phyloP scores from a whole-genome alignment of 2,797 vertebrate species.

The Lepus townsendii region DNA sequence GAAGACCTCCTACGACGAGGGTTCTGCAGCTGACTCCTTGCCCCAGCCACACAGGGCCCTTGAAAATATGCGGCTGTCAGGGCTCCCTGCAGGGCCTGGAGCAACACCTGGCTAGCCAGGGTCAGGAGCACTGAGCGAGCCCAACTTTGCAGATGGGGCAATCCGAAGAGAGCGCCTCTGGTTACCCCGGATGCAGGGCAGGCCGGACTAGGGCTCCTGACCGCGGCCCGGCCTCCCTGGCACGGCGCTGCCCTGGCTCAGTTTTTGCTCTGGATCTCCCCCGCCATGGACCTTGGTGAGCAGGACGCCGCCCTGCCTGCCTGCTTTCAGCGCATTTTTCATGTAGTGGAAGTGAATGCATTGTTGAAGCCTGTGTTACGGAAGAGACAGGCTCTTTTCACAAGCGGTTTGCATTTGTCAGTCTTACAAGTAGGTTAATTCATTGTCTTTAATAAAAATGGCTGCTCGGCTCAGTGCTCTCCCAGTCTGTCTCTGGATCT shows the following conservation, averaged over 20 bases:
- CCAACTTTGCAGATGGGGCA: not conserved
- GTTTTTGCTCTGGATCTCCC: not conserved
- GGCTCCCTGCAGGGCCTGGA: not conserved
- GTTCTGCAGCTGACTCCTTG: not conserved
- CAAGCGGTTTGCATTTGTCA: not conserved
- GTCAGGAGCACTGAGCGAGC: not conserved
- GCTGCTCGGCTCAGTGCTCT: accelerated
- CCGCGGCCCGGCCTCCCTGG: not conserved
- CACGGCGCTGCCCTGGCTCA: too few relatives aligned
- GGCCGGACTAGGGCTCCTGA: not conserved
- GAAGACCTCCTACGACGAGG: not conserved
- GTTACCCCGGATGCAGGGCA: not conserved
- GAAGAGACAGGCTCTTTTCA: not conserved
- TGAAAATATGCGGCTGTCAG: not conserved
- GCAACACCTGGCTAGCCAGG: not conserved
- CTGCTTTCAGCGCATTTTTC: not conserved
- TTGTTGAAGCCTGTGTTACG: accelerated
- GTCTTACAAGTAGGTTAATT: not conserved
- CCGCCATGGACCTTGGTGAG: accelerated
- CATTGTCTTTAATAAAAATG: not conserved
- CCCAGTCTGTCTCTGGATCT: accelerated
- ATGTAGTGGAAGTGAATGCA: not conserved
- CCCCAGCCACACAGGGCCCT: not conserved
- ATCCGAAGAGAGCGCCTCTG: not conserved
- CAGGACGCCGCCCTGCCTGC: too few relatives aligned